Evolutionary conservation across 2,113 vertebrate genomes (phyloP).

Genomic region (Dendropsophus ebraccatus): DNA sequence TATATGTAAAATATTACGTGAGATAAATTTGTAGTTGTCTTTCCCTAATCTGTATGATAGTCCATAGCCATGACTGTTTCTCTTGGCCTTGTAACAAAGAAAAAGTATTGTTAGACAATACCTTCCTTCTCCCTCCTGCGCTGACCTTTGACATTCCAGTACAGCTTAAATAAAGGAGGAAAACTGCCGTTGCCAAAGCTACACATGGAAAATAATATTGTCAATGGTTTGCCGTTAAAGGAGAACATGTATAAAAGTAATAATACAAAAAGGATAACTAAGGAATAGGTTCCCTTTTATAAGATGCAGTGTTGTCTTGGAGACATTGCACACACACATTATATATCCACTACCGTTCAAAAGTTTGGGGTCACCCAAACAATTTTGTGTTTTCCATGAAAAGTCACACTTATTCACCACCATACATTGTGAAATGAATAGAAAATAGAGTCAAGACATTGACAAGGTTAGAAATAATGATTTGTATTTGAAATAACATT

Average conservation of each 20-base stretch:
- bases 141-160: background rate
- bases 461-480: too few species aligned
- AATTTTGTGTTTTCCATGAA: too few species aligned
- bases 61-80: background rate
- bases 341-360: too few species aligned
- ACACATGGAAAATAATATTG: background rate
- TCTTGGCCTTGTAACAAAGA: background rate
- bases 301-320: too few species aligned
- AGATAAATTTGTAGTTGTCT: background rate
- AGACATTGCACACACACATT: too few species aligned
- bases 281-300: too few species aligned
- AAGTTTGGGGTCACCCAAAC: too few species aligned
- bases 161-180: background rate
- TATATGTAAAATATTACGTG: background rate
- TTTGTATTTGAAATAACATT: too few species aligned
- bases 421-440: too few species aligned
- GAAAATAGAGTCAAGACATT: too few species aligned
- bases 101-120: background rate
- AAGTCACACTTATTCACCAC: too few species aligned
- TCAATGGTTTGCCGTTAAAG: background rate
- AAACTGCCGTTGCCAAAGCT: background rate
- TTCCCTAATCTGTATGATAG: background rate
- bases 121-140: background rate
- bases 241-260: background rate
- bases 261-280: background rate